Evolutionary conservation across 2,113 vertebrate genomes (phyloP).

Genomic region (Corythoichthys intestinalis): DNA sequence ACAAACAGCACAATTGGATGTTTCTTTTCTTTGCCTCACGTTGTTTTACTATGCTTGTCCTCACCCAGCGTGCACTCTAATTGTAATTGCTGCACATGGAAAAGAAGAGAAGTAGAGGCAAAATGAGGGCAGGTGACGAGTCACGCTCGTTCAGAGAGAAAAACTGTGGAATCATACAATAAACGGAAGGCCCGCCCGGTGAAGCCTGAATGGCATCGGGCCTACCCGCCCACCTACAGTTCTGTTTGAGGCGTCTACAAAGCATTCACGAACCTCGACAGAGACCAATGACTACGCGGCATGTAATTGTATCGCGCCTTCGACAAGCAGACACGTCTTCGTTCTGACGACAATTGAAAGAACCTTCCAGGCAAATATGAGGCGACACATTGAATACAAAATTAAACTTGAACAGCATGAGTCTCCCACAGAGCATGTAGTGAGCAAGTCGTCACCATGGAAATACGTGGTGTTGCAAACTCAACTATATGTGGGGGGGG

Average conservation of each 20-base stretch:
- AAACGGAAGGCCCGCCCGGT: conserved; percentile 31
- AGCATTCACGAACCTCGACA: conserved; percentile 14
- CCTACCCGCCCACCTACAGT: conserved; percentile 19
- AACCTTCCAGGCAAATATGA: conserved; percentile 17
- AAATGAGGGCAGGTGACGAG: conserved; percentile 56
- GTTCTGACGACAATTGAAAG: conserved; percentile 20
- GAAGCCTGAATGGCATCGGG: conserved; percentile 12
- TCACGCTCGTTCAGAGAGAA: conserved; percentile 1
- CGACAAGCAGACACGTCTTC: conserved; percentile 22
- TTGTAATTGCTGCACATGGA: conserved; percentile 50
- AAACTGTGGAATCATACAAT: conserved; percentile 30
- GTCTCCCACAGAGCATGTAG: conserved; percentile 5
- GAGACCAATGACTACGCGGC: conserved; percentile 39
- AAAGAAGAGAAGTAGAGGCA: conserved; percentile 40
- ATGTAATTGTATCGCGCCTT: conserved; percentile 37
- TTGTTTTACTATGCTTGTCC: conserved; percentile 67
- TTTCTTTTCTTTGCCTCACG: conserved; percentile 25
- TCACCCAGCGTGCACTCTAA: conserved; percentile 63
- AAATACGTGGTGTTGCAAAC: background rate
- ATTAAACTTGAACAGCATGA: background rate
- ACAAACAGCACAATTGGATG: conserved; percentile 33
- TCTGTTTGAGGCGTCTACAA: conserved; percentile 32
- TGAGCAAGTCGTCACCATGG: conserved; percentile 12
- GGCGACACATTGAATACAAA: conserved; percentile 4
- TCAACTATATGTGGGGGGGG: background rate